Conservation (phyloP, 30 jellyfish, hydroid and myxozoan genomes). For the Rhopilema esculentum region DNA sequence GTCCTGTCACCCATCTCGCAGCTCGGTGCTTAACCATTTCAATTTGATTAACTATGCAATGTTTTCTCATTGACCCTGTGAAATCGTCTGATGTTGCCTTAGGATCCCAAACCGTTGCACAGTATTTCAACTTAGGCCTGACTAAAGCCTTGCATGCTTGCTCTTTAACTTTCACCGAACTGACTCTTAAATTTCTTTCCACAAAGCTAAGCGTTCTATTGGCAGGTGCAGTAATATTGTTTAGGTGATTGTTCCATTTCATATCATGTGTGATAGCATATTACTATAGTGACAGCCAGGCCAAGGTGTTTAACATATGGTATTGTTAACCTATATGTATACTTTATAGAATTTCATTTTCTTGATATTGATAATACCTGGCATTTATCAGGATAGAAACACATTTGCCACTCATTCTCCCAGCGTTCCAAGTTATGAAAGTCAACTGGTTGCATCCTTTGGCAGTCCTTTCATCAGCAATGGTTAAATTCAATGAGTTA, state of each 20-base stretch:
- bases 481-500: constrained; percentile 44
- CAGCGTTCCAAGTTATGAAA: constrained; percentile 25
- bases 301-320: constrained; percentile 3
- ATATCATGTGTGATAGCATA: constrained; percentile 39
- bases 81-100: constrained; percentile 28
- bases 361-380: constrained; percentile 47
- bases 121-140: constrained; percentile 19
- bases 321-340: constrained; percentile 26
- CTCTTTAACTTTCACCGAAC: constrained; percentile 21
- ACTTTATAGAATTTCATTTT: constrained; percentile 6
- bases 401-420: constrained; percentile 44
- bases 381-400: constrained; percentile 18
- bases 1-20: constrained; percentile 46
- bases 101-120: constrained; percentile 31
- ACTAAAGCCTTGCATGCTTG: constrained; percentile 33
- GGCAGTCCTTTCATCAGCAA: constrained; percentile 57
- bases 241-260: constrained; percentile 36
- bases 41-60: constrained; percentile 36
- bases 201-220: constrained; percentile 36
- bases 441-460: constrained; percentile 14
- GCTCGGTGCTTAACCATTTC: constrained; percentile 40
- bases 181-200: constrained; percentile 33
- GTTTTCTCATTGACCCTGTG: constrained; percentile 44
- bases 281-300: too few species aligned
- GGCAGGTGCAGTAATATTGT: constrained; percentile 37